A percentile compares a stretch with the other conserved stretches of the same genome.
Evolutionary conservation across 2,797 vertebrate species (phyloP).

Genomic region (Vespertilio murinus): DNA sequence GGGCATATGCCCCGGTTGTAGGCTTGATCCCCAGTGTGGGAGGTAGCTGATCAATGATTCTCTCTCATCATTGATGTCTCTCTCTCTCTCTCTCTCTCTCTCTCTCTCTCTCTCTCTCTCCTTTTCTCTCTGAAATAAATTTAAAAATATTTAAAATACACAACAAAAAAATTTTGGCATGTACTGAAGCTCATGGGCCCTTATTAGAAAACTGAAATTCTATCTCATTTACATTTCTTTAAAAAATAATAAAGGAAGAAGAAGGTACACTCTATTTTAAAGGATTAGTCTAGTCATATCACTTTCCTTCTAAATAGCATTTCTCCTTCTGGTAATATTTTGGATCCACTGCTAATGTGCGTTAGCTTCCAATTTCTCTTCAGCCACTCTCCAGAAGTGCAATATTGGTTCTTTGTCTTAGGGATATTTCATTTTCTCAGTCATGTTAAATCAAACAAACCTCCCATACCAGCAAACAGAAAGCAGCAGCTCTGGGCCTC

Average conservation of each 20-base stretch:
- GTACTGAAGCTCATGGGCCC: neutral
- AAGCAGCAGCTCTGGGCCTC: slow-evolving; percentile 68
- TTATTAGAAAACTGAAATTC: slow-evolving; percentile 43
- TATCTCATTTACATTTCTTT: slow-evolving; percentile 35
- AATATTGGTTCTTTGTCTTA: slow-evolving; percentile 78
- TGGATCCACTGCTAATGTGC: slow-evolving; percentile 51
- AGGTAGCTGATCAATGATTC: too few species aligned
- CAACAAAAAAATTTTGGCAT: too few species aligned
- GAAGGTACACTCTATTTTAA: slow-evolving; percentile 13
- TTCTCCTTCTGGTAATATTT: slow-evolving; percentile 66
- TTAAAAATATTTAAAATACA: too few species aligned
- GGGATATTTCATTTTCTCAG: slow-evolving; percentile 79
- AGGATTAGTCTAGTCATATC: slow-evolving; percentile 32
- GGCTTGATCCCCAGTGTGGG: too few species aligned
- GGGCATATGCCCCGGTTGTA: too few species aligned
- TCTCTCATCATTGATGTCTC: too few species aligned
- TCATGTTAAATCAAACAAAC: slow-evolving; percentile 79
- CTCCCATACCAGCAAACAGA: slow-evolving; percentile 73
- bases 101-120: too few species aligned
- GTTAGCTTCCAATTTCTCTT: slow-evolving; percentile 59
- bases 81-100: too few species aligned
- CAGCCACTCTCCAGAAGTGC: slow-evolving; percentile 59
- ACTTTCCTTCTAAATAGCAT: slow-evolving; percentile 61
- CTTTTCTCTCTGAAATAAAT: too few species aligned
- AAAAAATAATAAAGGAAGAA: neutral